Conservation (phyloP, 2,797 vertebrate species). For the Iguana delicatissima region DNA sequence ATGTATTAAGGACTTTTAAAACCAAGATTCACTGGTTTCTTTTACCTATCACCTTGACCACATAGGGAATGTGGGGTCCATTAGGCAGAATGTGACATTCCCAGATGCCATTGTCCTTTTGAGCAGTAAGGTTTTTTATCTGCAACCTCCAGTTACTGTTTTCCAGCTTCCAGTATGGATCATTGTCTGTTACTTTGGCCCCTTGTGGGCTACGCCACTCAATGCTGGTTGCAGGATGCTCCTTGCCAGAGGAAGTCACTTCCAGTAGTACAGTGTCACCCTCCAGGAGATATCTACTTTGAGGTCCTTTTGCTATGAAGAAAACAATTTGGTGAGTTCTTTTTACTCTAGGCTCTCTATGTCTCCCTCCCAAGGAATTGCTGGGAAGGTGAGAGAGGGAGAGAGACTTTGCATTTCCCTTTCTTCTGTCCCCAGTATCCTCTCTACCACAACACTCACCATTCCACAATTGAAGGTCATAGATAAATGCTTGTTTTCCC, state of each 20-base stretch:
- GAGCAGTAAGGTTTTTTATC: conserved; percentile 17
- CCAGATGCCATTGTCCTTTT: conserved; percentile 71
- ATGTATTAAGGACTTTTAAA: background rate
- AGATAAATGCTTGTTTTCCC: fast-evolving
- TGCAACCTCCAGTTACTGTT: fast-evolving
- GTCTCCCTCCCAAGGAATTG: background rate
- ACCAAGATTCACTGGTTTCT: background rate
- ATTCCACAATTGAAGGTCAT: conserved; percentile 65
- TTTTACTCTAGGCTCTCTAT: background rate
- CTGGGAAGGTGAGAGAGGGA: background rate
- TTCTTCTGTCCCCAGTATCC: background rate
- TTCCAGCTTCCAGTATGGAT: fast-evolving
- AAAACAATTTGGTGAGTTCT: conserved; percentile 30
- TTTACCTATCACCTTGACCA: conserved; percentile 77
- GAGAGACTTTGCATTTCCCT: background rate
- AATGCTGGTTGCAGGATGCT: conserved; percentile 31
- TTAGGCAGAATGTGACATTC: conserved; percentile 48
- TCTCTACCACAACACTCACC: conserved; percentile 65
- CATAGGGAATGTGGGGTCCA: conserved; percentile 29
- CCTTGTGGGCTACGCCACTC: conserved; percentile 10
- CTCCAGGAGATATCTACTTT: conserved; percentile 25
- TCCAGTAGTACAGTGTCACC: conserved; percentile 61
- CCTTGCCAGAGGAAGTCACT: conserved; percentile 15
- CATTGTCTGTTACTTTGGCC: fast-evolving
- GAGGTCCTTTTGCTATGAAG: conserved; percentile 64